These are phyloP conservation scores for Ormyrus thymus DNA, from an alignment of 2,888 invertebrate genomes.

Conservation along the genomic window DNA sequence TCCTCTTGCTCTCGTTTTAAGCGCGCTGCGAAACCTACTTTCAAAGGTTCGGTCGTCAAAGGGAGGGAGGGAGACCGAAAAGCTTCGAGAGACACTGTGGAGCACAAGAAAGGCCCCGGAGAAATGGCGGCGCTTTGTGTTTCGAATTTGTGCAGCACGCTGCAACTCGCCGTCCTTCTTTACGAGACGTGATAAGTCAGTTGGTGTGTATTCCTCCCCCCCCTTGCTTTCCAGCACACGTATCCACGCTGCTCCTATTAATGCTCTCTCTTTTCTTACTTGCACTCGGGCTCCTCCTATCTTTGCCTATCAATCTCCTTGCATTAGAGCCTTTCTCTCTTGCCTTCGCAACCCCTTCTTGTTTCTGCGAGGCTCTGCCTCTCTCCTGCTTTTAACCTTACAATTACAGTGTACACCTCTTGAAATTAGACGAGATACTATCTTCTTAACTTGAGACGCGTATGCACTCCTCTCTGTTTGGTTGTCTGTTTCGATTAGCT, in stretches of 20 bases:
- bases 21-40: constrained; percentile 19
- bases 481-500: constrained; percentile 7
- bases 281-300: not conserved
- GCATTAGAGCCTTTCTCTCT: not conserved
- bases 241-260: not conserved
- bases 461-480: not conserved
- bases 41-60: constrained; percentile 29
- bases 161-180: constrained; percentile 40
- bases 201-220: not conserved
- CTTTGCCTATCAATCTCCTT: not conserved
- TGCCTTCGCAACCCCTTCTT: not conserved
- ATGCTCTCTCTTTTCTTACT: not conserved
- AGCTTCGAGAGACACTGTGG: constrained; percentile 16
- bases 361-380: too few relatives aligned
- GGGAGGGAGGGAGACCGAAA: not conserved
- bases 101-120: constrained; percentile 49
- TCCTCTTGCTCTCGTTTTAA: constrained; percentile 26
- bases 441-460: not conserved
- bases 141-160: constrained; percentile 65
- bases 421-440: constrained; percentile 22
- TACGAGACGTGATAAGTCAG: constrained; percentile 26
- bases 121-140: constrained; percentile 67
- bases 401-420: constrained; percentile 25
- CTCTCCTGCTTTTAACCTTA: constrained; percentile 15
- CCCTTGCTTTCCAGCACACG: too few relatives aligned